Evolutionary conservation across 1,140 invertebrate genomes (phyloP), one percentile per base, ranked within the genome.

Genomic region (Eciton burchellii): DNA sequence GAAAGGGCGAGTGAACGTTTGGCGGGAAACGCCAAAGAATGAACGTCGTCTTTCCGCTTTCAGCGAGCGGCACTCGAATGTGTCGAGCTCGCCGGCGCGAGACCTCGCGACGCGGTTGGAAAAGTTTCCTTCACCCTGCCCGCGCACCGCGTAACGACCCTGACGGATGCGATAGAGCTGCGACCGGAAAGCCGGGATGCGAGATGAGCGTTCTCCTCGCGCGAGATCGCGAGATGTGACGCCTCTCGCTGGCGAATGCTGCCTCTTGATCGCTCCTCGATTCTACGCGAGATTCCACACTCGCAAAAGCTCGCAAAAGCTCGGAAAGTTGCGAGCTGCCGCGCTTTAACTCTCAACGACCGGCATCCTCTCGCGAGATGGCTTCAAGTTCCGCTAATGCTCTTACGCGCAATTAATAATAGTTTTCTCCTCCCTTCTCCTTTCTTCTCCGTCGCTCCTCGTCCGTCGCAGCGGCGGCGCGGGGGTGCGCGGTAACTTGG

Each of bases 161-260:
- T 87, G 86, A 54, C 62, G 70, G 82, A 86, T 86, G n/a, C n/a
- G n/a, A 85, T 79, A 63, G 70, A 84, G 79, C 77, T 74, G 49
- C 41, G 63, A 19, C 81, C 43, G 68, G n/a, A n/a, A n/a, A n/a
- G n/a, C n/a, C n/a, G n/a, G n/a, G n/a, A n/a, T n/a, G n/a, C n/a
- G n/a, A n/a, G n/a, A n/a, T n/a, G n/a, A n/a, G n/a, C n/a, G n/a
- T n/a, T n/a, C n/a, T n/a, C n/a, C n/a, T n/a, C n/a, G n/a, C n/a
- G n/a, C n/a, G n/a, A n/a, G n/a, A n/a, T n/a, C n/a, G n/a, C n/a
- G n/a, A n/a, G n/a, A n/a, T n/a, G n/a, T n/a, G 43, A 21, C 47
- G 14, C 49, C 19, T 26, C 62, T 74, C 49, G 52, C 49, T 21
- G 12, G 49, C 56, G 68, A 68, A 45, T 49, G 74, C 74, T 79